A percentile compares a stretch with the other conserved stretches of the same genome.
These are phyloP conservation scores for Drosophila conformis DNA, from an alignment of 2,888 invertebrate genomes.

Conservation along the genomic window DNA sequence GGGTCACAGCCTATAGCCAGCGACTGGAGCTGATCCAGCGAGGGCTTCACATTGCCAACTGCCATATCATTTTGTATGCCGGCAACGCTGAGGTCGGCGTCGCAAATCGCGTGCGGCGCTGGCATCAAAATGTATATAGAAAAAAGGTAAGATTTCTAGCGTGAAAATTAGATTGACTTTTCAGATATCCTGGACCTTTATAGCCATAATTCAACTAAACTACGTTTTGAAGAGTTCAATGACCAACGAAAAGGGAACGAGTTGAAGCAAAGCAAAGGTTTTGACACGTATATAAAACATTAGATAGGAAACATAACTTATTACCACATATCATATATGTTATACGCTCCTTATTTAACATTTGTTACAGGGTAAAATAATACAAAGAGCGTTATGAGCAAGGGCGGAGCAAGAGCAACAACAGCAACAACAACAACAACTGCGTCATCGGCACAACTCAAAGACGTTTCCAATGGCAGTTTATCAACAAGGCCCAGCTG, in stretches of 20 bases:
- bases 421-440: constrained; percentile 23
- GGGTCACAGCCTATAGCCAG: constrained; percentile 66
- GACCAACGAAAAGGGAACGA: not conserved
- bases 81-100: constrained; percentile 44
- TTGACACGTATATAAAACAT: not conserved
- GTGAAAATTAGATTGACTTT: not conserved
- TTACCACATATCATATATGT: not conserved
- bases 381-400: constrained; percentile 37
- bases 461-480: constrained; percentile 54
- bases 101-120: constrained; percentile 70
- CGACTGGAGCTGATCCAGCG: constrained; percentile 58
- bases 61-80: constrained; percentile 76
- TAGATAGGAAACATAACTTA: not conserved
- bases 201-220: not conserved
- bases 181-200: constrained; percentile 36
- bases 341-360: not conserved
- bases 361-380: constrained; percentile 36
- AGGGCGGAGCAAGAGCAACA: constrained; percentile 1
- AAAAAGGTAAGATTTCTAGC: constrained; percentile 24
- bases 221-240: not conserved
- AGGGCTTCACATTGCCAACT: constrained; percentile 68
- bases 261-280: not conserved
- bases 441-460: constrained; percentile 59
- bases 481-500: constrained; percentile 72
- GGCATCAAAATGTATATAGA: constrained; percentile 60